Evolutionary conservation across 35 echinoderm and acorn worm species (phyloP), one percentile per base, ranked within the genome.

Genomic region (Eucidaris tribuloides): DNA sequence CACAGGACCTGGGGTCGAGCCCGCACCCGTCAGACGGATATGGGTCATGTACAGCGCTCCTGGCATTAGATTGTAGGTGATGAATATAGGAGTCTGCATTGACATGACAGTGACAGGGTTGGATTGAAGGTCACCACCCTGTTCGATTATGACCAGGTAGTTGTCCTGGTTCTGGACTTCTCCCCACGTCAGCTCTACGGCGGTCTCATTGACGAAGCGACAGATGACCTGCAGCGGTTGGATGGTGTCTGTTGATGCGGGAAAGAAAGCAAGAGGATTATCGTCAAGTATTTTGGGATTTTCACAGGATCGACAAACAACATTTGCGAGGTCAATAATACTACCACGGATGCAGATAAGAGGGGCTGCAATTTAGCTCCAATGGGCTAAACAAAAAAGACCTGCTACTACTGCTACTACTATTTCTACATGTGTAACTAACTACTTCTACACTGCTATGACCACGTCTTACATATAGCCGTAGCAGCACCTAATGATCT

Each of bases 101-200:
- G 9, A 7, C 17, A 34, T 27, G 4, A 64, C 28, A 0, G 25
- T 32, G 30, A 4, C 61, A n/a, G 2, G 2, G 61, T 15, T 2
- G 61, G 25, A 5, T 32, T 28, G 3, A 15, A n/a, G 61, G 30
- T 32, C 27, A 7, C 25, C 61, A 64, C 25, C 19, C 2, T 29
- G 7, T 3, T 29, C 29, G 28, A 64, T 34, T 0, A 15, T 17
- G 17, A 64, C 22, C 4, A 29, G 15, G 24, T 64, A 64, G 7
- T 4, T 42, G 38, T 82, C 3, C 3, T 45, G 35, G 32, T 58
- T 58, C 25, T 30, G 19, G 40, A 64, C 56, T 42, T 59, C 49
- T 24, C 80, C 80, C 80, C 80, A 82, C 0, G 80, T 82, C 5
- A 82, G 43, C 38, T 82, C 30, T 27, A 57, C 59, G 31, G 7